Evolutionary conservation across 2,888 invertebrate genomes (phyloP).

Genomic region (Ophion ellenae): DNA sequence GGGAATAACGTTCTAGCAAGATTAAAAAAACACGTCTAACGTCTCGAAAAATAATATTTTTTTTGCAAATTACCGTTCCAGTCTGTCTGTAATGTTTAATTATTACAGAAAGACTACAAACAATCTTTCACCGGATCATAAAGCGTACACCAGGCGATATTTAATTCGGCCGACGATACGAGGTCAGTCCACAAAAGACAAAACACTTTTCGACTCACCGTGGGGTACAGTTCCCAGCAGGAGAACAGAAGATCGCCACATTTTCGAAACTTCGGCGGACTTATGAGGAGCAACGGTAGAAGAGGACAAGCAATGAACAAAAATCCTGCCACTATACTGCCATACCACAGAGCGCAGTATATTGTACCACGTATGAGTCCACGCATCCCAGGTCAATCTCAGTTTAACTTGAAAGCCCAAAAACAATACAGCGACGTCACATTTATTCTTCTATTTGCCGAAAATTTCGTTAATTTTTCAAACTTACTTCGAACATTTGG

Average conservation of each 20-base stretch:
- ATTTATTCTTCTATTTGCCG: neutral
- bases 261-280: conserved; percentile 88
- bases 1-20: neutral
- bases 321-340: conserved; percentile 85
- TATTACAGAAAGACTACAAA: neutral
- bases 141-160: neutral
- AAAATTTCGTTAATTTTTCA: conserved; percentile 6
- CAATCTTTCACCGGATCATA: neutral
- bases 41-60: neutral
- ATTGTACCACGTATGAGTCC: conserved; percentile 81
- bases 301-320: conserved; percentile 88
- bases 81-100: neutral
- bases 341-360: conserved; percentile 84
- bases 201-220: conserved; percentile 86
- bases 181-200: neutral
- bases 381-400: conserved; percentile 75
- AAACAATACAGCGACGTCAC: neutral
- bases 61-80: conserved; percentile 4
- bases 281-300: conserved; percentile 89
- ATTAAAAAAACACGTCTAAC: neutral
- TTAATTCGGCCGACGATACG: conserved; percentile 5
- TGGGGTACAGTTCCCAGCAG: conserved; percentile 93
- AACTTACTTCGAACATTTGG: conserved; percentile 64
- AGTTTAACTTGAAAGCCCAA: conserved; percentile 50
- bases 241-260: conserved; percentile 90